These are phyloP conservation scores for Limonius californicus DNA, from an alignment of 1,140 invertebrate genomes.

Conservation along the genomic window DNA sequence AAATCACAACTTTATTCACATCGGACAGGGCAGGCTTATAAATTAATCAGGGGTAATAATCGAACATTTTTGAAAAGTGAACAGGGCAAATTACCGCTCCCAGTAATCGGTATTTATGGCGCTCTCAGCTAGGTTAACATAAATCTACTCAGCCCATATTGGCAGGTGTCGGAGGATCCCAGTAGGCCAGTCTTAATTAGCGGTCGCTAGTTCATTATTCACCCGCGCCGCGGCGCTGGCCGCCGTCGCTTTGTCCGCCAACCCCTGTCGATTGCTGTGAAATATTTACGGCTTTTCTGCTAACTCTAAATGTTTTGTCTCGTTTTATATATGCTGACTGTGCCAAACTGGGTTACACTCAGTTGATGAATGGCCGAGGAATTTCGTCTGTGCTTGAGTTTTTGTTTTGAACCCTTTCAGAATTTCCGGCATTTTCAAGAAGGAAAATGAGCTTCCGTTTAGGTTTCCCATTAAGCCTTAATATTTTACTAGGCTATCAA, in stretches of 20 bases:
- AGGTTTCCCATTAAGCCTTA: background rate
- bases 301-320: conserved; percentile 27
- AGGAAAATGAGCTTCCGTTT: background rate
- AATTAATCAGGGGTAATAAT: background rate
- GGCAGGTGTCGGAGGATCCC: conserved; percentile 45
- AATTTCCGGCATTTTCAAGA: background rate
- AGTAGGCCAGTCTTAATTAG: conserved; percentile 45
- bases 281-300: conserved; percentile 39
- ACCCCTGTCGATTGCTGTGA: conserved; percentile 40
- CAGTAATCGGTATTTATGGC: conserved; percentile 23
- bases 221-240: conserved; percentile 32
- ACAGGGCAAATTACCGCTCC: background rate
- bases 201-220: conserved; percentile 44
- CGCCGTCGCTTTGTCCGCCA: conserved; percentile 39
- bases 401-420: background rate
- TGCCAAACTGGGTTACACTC: conserved; percentile 16
- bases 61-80: background rate
- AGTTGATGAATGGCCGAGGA: conserved; percentile 18
- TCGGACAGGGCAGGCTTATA: too few relatives aligned
- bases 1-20: too few relatives aligned
- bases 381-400: background rate
- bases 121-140: conserved; percentile 21
- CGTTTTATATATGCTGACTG: conserved; percentile 22
- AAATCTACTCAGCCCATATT: conserved; percentile 38
- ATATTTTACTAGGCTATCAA: background rate